Conservation (phyloP, 2,797 vertebrate genomes). For the Cynodonichthys magdalenae region DNA sequence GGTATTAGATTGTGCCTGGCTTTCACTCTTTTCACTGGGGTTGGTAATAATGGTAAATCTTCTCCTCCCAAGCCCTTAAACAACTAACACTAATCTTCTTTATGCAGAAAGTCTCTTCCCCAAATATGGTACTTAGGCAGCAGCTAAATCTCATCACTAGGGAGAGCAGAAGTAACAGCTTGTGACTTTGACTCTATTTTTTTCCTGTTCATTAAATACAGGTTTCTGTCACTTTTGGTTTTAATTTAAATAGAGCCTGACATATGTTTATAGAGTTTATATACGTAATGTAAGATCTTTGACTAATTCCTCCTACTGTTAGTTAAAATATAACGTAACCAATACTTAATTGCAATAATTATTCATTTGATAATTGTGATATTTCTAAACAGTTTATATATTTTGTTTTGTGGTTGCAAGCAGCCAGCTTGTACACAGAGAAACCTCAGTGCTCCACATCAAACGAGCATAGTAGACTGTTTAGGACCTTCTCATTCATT, state of each 20-base stretch:
- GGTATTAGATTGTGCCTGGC: conserved; percentile 59
- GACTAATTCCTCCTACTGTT: neutral
- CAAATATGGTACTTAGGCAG: conserved; percentile 69
- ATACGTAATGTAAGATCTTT: neutral
- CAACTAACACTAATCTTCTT: conserved; percentile 87
- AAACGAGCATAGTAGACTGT: conserved; percentile 73
- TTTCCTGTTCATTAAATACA: conserved; percentile 18
- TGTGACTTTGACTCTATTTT: conserved; percentile 30
- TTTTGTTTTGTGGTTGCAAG: conserved; percentile 32
- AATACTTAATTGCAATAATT: too few relatives aligned
- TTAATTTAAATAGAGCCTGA: conserved; percentile 13
- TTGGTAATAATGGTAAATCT: conserved; percentile 83
- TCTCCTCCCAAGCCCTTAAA: conserved; percentile 73
- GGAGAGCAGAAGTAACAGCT: conserved; percentile 47
- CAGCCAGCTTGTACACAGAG: conserved; percentile 67
- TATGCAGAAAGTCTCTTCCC: conserved; percentile 73
- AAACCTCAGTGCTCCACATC: conserved; percentile 77
- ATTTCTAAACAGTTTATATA: conserved; percentile 31
- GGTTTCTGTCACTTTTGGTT: conserved; percentile 1
- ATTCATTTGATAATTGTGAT: neutral
- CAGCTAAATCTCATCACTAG: conserved; percentile 54
- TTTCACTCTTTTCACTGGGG: conserved; percentile 65
- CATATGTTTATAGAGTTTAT: conserved; percentile 7
- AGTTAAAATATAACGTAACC: neutral
- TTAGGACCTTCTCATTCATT: conserved; percentile 71